Conservation (phyloP, 2,797 vertebrate genomes). For the Argya squamiceps region DNA sequence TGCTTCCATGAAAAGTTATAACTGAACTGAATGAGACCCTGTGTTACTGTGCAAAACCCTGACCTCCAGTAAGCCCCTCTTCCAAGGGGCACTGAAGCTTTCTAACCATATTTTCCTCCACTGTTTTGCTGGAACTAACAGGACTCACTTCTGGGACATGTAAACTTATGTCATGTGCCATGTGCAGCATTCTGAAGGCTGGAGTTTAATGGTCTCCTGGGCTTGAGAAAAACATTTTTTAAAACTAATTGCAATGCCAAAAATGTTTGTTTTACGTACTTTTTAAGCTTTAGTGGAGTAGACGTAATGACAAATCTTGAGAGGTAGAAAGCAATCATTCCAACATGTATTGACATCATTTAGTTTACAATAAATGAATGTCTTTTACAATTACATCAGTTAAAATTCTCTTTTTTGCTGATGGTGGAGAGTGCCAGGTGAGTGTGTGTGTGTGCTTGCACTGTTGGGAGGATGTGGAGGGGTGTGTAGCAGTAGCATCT, state of each 20-base stretch:
- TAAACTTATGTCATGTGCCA: neutral
- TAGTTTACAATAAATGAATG: neutral
- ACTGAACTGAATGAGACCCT: neutral
- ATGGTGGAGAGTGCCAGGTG: neutral
- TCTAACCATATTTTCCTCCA: neutral
- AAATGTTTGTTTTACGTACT: neutral
- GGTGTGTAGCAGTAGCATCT: neutral
- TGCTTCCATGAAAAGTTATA: neutral
- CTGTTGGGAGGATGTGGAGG: neutral
- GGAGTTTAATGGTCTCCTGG: neutral
- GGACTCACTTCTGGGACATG: neutral
- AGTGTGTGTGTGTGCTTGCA: fast-evolving
- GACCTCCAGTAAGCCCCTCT: neutral
- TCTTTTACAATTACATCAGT: neutral
- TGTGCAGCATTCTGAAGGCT: neutral
- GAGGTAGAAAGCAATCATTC: neutral
- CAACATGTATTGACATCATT: neutral
- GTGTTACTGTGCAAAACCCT: neutral
- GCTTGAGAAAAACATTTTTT: neutral
- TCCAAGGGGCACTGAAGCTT: neutral
- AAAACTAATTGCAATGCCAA: neutral
- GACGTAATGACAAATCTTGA: neutral
- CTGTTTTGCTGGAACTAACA: neutral
- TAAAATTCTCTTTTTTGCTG: neutral
- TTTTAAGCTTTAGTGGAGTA: neutral